phyloP scores from a whole-genome alignment of 2,888 invertebrate genomes.

The Eristalinus aeneus region DNA sequence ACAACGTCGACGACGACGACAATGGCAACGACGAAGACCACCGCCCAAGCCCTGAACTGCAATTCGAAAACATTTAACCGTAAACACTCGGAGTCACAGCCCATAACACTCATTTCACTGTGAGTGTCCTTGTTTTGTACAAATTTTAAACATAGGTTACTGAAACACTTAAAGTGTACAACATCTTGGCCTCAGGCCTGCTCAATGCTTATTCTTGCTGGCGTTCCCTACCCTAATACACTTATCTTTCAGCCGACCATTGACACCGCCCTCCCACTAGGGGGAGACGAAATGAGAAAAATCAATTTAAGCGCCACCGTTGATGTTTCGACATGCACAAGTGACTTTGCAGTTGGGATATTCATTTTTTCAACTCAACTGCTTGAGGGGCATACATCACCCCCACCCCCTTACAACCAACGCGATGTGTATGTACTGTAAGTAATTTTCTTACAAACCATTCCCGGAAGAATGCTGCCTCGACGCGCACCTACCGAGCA shows the following conservation, averaged over 20 bases:
- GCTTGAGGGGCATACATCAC: not conserved
- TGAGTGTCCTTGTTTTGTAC: conserved; percentile 61
- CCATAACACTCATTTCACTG: conserved; percentile 57
- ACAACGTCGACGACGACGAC: not conserved
- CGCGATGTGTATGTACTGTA: not conserved
- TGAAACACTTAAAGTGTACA: conserved; percentile 44
- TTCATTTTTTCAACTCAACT: not conserved
- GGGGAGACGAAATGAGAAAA: not conserved
- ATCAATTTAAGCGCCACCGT: conserved; percentile 36
- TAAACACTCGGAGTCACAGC: conserved; percentile 57
- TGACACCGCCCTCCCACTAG: not conserved
- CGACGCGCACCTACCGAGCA: conserved; percentile 1
- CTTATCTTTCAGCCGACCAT: not conserved
- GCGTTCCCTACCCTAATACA: not conserved
- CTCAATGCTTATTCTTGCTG: not conserved
- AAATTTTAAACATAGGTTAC: conserved; percentile 52
- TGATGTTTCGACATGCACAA: conserved; percentile 39
- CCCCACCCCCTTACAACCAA: no score
- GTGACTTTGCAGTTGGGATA: not conserved
- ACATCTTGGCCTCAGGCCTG: conserved; percentile 35
- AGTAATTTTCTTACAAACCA: conserved; percentile 15
- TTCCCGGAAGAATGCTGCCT: not conserved
- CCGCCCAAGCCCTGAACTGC: not conserved
- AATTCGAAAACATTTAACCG: conserved; percentile 48
- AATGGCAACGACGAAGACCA: not conserved